Conservation (phyloP, 2,888 invertebrate genomes). For the Lacanobia oleracea region DNA sequence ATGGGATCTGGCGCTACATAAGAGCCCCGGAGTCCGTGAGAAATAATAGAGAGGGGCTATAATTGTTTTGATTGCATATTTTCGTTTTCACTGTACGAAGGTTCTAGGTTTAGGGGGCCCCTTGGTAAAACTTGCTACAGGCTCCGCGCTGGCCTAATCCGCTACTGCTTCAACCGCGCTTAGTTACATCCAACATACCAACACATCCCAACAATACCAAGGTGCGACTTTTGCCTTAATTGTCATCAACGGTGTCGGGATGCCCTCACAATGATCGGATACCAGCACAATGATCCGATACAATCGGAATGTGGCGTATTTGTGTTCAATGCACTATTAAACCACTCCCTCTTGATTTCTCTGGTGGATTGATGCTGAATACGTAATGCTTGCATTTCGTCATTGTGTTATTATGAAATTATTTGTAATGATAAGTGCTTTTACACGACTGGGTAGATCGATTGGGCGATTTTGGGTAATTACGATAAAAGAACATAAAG, state of each 20-base stretch:
- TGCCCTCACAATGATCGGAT: conserved; percentile 36
- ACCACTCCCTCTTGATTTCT: conserved; percentile 39
- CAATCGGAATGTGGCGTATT: conserved; percentile 39
- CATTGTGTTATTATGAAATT: background rate
- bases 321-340: conserved; percentile 15
- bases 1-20: no score
- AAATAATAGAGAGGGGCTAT: no score
- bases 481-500: no score
- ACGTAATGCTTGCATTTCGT: background rate
- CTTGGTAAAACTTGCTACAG: no score
- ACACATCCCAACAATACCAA: background rate
- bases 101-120: no score
- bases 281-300: conserved; percentile 22
- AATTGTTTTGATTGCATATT: no score
- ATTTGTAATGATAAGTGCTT: background rate
- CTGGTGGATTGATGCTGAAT: conserved; percentile 9
- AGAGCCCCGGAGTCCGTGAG: no score
- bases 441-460: no score
- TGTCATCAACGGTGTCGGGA: conserved; percentile 52
- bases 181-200: conserved; percentile 25
- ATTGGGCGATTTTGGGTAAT: no score
- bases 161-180: no score
- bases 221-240: conserved; percentile 49
- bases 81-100: no score
- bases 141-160: no score